phyloP scores from a whole-genome alignment of 2,797 vertebrate species.

The Leucoraja ocellata region DNA sequence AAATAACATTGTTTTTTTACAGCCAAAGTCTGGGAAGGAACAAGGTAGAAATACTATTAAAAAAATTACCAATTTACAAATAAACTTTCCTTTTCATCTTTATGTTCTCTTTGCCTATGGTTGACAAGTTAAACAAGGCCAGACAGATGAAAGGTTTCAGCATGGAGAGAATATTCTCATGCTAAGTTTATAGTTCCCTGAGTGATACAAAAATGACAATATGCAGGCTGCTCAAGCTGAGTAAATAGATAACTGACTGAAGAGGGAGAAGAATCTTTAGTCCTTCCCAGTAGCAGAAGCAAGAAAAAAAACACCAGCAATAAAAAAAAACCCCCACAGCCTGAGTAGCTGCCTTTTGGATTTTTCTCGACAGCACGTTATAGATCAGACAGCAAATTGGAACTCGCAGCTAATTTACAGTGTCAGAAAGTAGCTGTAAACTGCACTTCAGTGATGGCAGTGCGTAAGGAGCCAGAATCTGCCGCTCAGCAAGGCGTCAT shows the following conservation, averaged over 20 bases:
- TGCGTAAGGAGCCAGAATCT: slow-evolving; percentile 30
- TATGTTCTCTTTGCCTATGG: slow-evolving; percentile 31
- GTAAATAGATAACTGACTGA: slow-evolving; percentile 35
- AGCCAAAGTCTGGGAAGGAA: slow-evolving; percentile 9
- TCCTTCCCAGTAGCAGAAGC: slow-evolving; percentile 26
- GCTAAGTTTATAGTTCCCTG: slow-evolving; percentile 33
- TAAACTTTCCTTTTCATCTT: slow-evolving; percentile 34
- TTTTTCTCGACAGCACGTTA: slow-evolving; percentile 35
- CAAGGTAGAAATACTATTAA: background rate
- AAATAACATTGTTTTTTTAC: background rate
- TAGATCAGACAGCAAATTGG: slow-evolving; percentile 37
- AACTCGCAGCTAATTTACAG: slow-evolving; percentile 37
- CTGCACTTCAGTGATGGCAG: slow-evolving; percentile 36
- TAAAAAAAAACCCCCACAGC: slow-evolving; percentile 27
- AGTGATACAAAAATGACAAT: slow-evolving; percentile 36
- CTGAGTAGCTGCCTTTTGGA: slow-evolving; percentile 36
- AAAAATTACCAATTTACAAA: slow-evolving; percentile 12
- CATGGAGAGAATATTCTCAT: slow-evolving; percentile 32
- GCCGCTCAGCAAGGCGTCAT: slow-evolving; percentile 31
- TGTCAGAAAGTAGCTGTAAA: slow-evolving; percentile 38
- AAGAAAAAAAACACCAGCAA: slow-evolving; percentile 25
- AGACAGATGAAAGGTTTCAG: slow-evolving; percentile 37
- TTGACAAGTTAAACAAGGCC: slow-evolving; percentile 31
- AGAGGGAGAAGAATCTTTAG: background rate
- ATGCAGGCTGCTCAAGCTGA: slow-evolving; percentile 36